Conservation (phyloP, 37 sponge, comb jelly and placozoan species). For the Ianthella basta region DNA sequence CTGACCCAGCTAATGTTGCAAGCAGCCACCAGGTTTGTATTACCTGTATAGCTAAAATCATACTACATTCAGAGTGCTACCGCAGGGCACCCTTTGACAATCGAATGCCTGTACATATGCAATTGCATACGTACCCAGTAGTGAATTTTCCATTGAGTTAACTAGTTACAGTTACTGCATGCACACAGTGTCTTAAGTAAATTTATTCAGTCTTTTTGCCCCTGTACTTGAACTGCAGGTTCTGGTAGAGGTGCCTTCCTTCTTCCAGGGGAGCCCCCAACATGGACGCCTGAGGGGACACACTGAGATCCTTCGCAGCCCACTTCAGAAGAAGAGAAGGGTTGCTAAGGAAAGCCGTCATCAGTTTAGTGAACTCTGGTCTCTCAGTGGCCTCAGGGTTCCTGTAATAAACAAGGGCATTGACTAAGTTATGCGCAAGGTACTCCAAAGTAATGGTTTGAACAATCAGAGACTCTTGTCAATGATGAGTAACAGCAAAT, state of each 20-base stretch:
- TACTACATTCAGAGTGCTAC: not conserved
- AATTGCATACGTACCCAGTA: too few species aligned
- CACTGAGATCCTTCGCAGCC: not conserved
- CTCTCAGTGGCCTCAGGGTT: not conserved
- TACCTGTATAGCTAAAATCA: not conserved
- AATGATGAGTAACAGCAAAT: not conserved
- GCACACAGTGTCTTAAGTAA: not conserved
- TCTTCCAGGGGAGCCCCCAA: constrained; percentile 64
- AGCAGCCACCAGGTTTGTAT: not conserved
- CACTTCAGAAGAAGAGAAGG: not conserved
- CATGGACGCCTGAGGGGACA: not conserved
- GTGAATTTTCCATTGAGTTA: too few species aligned
- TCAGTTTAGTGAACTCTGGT: not conserved
- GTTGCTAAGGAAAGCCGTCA: not conserved
- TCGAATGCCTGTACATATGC: not conserved
- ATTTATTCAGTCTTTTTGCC: not conserved
- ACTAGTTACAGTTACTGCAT: not conserved
- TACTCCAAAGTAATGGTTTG: too few species aligned
- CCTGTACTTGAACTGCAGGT: constrained; percentile 49
- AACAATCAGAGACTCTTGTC: too few species aligned
- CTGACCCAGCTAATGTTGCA: too few species aligned
- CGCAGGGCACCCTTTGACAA: not conserved
- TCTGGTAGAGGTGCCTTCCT: constrained; percentile 44
- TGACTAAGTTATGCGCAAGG: too few species aligned
- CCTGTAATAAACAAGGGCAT: not conserved